Conservation (phyloP, 2,797 vertebrate species). For the Typhlichthys eigenmanni region DNA sequence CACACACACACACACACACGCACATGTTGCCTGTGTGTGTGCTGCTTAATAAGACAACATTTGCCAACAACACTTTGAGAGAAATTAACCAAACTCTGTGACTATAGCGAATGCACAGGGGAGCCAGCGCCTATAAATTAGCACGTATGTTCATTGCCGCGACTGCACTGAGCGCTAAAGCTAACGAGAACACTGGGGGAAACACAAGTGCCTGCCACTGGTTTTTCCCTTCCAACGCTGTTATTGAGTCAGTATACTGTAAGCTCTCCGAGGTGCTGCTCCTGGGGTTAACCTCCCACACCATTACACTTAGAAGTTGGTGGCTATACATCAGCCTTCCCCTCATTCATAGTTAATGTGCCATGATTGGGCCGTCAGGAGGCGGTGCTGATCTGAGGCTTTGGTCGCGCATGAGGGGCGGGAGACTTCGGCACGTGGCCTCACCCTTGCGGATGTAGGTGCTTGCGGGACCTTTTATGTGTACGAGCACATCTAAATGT, state of each 20-base stretch:
- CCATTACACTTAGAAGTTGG: conserved; percentile 14
- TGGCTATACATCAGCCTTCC: background rate
- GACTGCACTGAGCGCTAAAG: background rate
- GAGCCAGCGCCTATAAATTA: conserved; percentile 34
- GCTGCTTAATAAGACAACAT: background rate
- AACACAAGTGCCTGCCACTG: conserved; percentile 3
- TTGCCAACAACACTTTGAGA: background rate
- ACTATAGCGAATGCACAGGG: conserved; percentile 1
- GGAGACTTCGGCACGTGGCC: conserved; percentile 27
- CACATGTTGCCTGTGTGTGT: background rate
- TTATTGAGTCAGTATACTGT: conserved; percentile 8
- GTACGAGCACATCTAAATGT: background rate
- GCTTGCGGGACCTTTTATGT: background rate
- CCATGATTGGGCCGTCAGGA: conserved; percentile 49
- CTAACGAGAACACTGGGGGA: background rate
- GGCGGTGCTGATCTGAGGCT: conserved; percentile 44
- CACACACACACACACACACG: background rate
- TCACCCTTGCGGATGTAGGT: conserved; percentile 5
- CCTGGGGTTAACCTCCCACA: background rate
- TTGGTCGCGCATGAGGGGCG: conserved; percentile 38
- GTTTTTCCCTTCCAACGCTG: conserved; percentile 7
- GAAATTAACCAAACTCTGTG: conserved; percentile 18
- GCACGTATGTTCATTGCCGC: conserved; percentile 35
- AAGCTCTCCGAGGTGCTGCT: background rate
- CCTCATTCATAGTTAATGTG: conserved; percentile 55